Percentiles rank a stretch among this genome's conserved stretches.
Conservation (phyloP, 2,888 invertebrate genomes). For the Pristionchus maxplancki region DNA sequence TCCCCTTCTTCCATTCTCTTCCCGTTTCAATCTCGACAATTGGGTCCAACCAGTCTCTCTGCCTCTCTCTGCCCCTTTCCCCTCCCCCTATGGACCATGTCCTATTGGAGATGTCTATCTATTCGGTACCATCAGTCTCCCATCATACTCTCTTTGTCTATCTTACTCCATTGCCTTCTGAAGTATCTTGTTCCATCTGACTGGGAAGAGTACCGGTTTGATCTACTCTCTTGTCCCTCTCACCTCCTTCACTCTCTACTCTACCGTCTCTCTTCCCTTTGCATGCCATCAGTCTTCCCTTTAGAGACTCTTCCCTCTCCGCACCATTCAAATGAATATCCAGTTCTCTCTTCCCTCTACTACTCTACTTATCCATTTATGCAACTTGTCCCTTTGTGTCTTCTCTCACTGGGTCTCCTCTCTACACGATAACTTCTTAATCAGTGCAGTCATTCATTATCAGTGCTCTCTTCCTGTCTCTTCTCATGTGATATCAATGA, state of each 20-base stretch:
- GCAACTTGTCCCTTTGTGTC: not conserved
- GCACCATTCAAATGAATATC: conserved; percentile 36
- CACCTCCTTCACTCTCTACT: not conserved
- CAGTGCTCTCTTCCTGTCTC: not conserved
- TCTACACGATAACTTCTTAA: not conserved
- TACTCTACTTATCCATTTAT: conserved; percentile 22
- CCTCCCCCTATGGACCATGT: not conserved
- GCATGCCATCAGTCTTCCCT: conserved; percentile 39
- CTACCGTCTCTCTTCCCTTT: not conserved
- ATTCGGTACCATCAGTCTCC: conserved; percentile 19
- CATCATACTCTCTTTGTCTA: conserved; percentile 34
- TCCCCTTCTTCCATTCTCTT: conserved; percentile 30
- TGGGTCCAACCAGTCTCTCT: conserved; percentile 29
- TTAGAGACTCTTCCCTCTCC: conserved; percentile 25
- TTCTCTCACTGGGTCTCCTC: not conserved
- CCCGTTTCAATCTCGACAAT: conserved; percentile 36
- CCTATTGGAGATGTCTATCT: conserved; percentile 36
- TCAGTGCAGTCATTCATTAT: conserved; percentile 14
- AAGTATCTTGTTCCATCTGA: conserved; percentile 4
- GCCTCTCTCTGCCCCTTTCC: not conserved
- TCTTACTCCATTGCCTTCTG: conserved; percentile 16
- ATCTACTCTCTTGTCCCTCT: not conserved
- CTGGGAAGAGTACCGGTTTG: conserved; percentile 3
- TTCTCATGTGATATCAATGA: conserved; percentile 30
- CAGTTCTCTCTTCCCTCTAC: conserved; percentile 28